A percentile compares a stretch with the other conserved stretches of the same genome.
phyloP scores from a whole-genome alignment of 2,113 vertebrate species.

The Gambusia holbrooki region DNA sequence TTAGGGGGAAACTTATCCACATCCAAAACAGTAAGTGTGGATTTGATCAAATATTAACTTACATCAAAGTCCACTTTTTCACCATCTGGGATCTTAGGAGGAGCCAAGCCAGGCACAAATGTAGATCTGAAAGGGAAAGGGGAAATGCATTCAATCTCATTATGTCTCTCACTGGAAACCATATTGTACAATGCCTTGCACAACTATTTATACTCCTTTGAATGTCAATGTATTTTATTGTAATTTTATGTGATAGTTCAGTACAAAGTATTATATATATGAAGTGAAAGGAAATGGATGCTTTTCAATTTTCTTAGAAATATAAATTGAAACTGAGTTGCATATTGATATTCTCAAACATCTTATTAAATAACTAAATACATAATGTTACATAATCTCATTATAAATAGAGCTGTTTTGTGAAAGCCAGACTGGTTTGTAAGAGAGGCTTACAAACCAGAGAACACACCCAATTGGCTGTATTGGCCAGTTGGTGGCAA shows the following conservation, averaged over 20 bases:
- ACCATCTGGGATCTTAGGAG: constrained; percentile 95
- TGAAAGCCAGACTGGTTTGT: neutral
- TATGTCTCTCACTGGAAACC: neutral
- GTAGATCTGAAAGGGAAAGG: constrained; percentile 75
- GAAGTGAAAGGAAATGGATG: no score
- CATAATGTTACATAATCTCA: neutral
- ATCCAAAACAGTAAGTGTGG: neutral
- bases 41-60: constrained; percentile 67
- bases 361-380: neutral
- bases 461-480: neutral
- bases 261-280: no score
- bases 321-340: no score
- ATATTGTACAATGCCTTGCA: neutral
- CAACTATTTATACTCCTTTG: neutral
- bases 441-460: neutral
- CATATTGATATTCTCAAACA: neutral
- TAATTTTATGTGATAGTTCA: neutral
- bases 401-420: neutral
- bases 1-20: neutral
- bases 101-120: constrained; percentile 87
- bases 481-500: no score
- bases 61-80: constrained; percentile 98
- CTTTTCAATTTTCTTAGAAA: no score
- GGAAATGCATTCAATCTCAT: neutral
- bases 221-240: neutral